phyloP scores from a whole-genome alignment of 1,140 invertebrate genomes.

The Choristoneura fumiferana region DNA sequence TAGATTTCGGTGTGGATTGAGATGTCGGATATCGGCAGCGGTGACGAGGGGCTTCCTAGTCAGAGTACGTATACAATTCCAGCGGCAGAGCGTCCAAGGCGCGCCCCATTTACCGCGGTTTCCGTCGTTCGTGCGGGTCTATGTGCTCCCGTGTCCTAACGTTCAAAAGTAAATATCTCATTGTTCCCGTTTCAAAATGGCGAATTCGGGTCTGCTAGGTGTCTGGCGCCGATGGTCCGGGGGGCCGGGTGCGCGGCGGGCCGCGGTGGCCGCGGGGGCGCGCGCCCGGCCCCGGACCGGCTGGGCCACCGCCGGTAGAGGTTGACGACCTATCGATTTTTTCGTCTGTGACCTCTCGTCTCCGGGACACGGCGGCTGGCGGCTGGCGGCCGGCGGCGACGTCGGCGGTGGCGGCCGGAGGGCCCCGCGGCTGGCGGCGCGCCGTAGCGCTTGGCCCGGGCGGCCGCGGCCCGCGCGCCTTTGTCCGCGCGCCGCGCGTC shows the following conservation, averaged over 20 bases:
- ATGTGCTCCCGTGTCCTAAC: conserved; percentile 35
- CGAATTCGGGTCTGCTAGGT: conserved; percentile 67
- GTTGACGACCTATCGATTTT: conserved; percentile 76
- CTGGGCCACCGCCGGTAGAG: conserved; percentile 53
- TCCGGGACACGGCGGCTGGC: conserved; percentile 59
- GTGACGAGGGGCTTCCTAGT: conserved; percentile 85
- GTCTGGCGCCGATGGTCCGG: conserved; percentile 49
- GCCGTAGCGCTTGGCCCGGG: conserved; percentile 19
- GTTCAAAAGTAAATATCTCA: conserved; percentile 77
- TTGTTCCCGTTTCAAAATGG: conserved; percentile 79
- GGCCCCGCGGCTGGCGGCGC: conserved; percentile 29
- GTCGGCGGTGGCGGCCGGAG: conserved; percentile 28
- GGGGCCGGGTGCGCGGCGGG: conserved; percentile 48
- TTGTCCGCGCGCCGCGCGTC: conserved; percentile 37
- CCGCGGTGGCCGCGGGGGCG: conserved; percentile 44
- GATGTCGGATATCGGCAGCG: conserved; percentile 86
- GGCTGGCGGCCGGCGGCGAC: conserved; percentile 37
- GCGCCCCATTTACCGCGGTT: conserved; percentile 45
- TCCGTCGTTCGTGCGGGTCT: conserved; percentile 40
- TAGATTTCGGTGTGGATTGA: conserved; percentile 80
- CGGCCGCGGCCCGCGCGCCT: conserved; percentile 15
- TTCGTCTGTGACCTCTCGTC: conserved; percentile 78
- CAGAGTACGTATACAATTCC: conserved; percentile 82
- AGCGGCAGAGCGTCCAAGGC: conserved; percentile 43
- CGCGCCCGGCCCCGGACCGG: conserved; percentile 49